A percentile compares a stretch with the other conserved stretches of the same genome.
Evolutionary conservation across 2,888 invertebrate species (phyloP).

Genomic region (Drosophila nigricruria): DNA sequence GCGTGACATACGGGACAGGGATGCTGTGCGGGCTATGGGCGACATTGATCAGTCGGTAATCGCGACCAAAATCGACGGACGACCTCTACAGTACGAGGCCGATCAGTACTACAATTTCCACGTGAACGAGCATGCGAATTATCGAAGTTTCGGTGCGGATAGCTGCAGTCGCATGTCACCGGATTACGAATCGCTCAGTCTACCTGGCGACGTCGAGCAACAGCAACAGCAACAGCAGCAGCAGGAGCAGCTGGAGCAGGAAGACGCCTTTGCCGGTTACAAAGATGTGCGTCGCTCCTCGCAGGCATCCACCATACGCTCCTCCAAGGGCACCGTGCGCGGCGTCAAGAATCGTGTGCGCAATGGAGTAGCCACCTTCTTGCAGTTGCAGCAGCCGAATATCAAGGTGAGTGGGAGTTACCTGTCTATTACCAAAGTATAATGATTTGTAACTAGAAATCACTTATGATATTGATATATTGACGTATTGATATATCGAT

Average conservation of each 20-base stretch:
- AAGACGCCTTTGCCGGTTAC: conserved; percentile 92
- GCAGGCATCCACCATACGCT: conserved; percentile 92
- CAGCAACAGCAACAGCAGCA: conserved; percentile 1
- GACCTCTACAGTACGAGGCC: conserved; percentile 87
- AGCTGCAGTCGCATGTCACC: conserved; percentile 21
- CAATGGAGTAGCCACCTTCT: conserved; percentile 97
- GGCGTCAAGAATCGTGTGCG: conserved; percentile 97
- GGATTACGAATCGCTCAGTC: conserved; percentile 20
- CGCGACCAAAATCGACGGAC: conserved; percentile 78
- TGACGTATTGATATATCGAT: too few species aligned
- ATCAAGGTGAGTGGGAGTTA: conserved; percentile 89
- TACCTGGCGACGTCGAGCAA: conserved; percentile 3
- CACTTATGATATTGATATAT: too few species aligned
- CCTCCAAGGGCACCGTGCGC: conserved; percentile 97
- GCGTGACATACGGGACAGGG: conserved; percentile 90
- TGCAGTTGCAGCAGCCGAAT: conserved; percentile 91
- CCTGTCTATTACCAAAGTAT: not conserved
- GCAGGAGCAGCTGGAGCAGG: conserved; percentile 7
- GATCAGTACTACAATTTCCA: conserved; percentile 94
- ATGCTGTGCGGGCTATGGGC: conserved; percentile 1
- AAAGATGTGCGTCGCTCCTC: conserved; percentile 89
- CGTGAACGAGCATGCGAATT: conserved; percentile 88
- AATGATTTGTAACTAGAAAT: not conserved
- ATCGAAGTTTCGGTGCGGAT: conserved; percentile 64
- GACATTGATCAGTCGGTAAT: conserved; percentile 36